Conservation (phyloP, 2,797 vertebrate genomes). For the Lithobates sylvaticus region DNA sequence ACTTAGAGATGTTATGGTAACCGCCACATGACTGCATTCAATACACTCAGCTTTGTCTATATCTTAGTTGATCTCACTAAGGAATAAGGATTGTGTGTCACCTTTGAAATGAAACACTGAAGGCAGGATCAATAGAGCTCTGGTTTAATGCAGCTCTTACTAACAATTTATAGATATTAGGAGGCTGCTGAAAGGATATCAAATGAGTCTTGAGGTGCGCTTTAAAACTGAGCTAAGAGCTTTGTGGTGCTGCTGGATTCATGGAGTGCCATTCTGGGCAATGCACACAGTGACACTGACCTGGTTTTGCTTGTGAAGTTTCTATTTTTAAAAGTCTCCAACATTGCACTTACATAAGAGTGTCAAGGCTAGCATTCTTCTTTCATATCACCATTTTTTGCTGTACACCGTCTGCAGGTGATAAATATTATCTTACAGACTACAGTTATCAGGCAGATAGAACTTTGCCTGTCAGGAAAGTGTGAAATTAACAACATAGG, state of each 20-base stretch:
- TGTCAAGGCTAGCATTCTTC: background rate
- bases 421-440: background rate
- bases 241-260: constrained; percentile 52
- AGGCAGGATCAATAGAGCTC: constrained; percentile 75
- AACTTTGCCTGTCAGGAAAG: background rate
- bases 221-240: constrained; percentile 69
- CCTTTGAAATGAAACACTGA: constrained; percentile 73
- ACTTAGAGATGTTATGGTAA: constrained; percentile 23
- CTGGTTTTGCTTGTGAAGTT: constrained; percentile 20
- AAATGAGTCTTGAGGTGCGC: constrained; percentile 76
- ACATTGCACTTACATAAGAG: constrained; percentile 15
- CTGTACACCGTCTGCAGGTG: background rate
- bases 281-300: constrained; percentile 26
- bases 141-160: constrained; percentile 80
- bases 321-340: constrained; percentile 31
- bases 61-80: background rate
- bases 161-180: constrained; percentile 74
- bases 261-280: constrained; percentile 21
- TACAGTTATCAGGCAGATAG: background rate
- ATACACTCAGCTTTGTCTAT: background rate
- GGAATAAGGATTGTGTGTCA: constrained; percentile 33
- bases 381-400: background rate
- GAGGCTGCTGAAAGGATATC: constrained; percentile 82
- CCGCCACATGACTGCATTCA: constrained; percentile 17
- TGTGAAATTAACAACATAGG: background rate